Percentiles rank a stretch among this genome's conserved stretches.
phyloP scores from a whole-genome alignment of 2,888 invertebrate species.

The Campopleginae sp. region DNA sequence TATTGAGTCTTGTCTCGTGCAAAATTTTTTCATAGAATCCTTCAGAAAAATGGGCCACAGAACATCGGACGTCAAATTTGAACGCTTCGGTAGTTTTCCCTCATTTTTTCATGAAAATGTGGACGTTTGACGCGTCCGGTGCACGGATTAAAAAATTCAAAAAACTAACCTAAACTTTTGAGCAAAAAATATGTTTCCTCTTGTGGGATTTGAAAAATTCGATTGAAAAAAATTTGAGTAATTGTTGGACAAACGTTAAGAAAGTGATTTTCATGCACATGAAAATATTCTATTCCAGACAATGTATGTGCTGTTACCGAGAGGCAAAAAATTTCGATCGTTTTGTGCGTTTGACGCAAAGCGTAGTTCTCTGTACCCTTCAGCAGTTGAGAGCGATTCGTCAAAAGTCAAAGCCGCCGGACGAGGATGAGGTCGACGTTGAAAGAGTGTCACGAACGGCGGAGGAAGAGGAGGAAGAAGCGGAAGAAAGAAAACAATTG shows the following conservation, averaged over 20 bases:
- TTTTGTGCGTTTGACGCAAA: constrained; percentile 95
- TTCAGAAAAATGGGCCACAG: not conserved
- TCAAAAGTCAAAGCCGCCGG: constrained; percentile 77
- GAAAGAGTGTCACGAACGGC: constrained; percentile 72
- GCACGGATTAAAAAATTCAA: not conserved
- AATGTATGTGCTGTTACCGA: constrained; percentile 97
- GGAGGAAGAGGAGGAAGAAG: constrained; percentile 74
- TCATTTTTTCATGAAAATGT: not conserved
- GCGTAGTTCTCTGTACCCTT: constrained; percentile 93
- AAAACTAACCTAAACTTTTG: not conserved
- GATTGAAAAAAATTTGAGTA: not conserved
- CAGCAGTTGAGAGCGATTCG: constrained; percentile 91
- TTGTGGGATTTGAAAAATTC: not conserved
- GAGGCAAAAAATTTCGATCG: constrained; percentile 97
- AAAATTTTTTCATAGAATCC: not conserved
- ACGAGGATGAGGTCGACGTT: constrained; percentile 27
- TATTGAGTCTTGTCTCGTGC: not conserved
- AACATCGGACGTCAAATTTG: not conserved
- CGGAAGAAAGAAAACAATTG: constrained; percentile 79
- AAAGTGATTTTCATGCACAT: constrained; percentile 6
- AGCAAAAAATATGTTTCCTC: not conserved
- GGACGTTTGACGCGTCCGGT: too few relatives aligned
- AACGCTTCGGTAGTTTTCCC: not conserved
- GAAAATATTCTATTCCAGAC: constrained; percentile 86
- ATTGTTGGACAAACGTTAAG: not conserved